Evolutionary conservation across 53 echinoderm and acorn worm genomes (phyloP), one percentile per base, ranked within the genome.

Genomic region (Glandiceps talaboti): DNA sequence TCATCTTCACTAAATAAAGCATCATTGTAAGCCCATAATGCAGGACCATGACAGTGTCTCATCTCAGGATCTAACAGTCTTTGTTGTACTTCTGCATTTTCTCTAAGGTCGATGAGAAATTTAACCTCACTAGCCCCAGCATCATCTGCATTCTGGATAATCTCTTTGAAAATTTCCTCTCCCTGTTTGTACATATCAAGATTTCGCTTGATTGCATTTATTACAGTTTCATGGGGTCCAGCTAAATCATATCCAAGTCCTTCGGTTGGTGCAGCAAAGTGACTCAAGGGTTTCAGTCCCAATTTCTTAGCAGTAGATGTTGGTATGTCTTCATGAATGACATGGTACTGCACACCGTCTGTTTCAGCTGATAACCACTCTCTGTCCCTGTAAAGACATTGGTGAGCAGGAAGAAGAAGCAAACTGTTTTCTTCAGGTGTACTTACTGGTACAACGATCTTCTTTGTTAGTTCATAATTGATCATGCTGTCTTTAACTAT

Each of bases 81-180:
- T 28, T 72, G 0, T 26, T 33, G 80, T 27, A 81, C 79, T 30
- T 80, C 28, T 28, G 30, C 78, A 73, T 96, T 96, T 25, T 32
- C 80, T 30, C 97, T 75, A 83, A 89, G 80, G 73, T 96, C 97
- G 29, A 96, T 83, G 29, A 96, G 85, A 81, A 96, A 96, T 28
- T 79, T 83, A 26, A 96, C 97, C 76, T 93, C 89, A 0, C 88
- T 78, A 26, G 97, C 97, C 28, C 91, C 97, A 14, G 97, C 97
- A 80, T 96, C 97, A 81, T 96, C 97, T 32, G 97, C 97, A 86
- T 95, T 95, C 82, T 95, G 95, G 32, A 95, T 92, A 87, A 95
- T 81, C 80, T 95, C 95, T 26, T 87, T 92, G 45, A 83, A 86
- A 30, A 95, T 90, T 31, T 81, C 79, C 0, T 78, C 74, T 0